These are phyloP conservation scores for Eumaeus atala DNA, from an alignment of 1,140 invertebrate genomes.

Conservation along the genomic window DNA sequence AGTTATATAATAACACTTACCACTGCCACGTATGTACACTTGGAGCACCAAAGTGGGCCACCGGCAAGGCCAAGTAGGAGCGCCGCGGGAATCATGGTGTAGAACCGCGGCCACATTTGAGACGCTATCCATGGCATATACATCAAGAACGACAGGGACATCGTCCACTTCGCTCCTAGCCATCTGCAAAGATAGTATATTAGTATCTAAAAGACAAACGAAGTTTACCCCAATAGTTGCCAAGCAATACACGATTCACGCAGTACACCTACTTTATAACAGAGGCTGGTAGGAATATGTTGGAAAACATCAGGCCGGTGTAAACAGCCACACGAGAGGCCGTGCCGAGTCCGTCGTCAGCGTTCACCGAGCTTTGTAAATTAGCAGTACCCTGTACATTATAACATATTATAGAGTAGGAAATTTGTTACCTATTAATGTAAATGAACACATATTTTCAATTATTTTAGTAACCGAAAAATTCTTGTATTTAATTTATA, in stretches of 20 bases:
- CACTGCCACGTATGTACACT: conserved; percentile 91
- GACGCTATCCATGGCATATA: conserved; percentile 91
- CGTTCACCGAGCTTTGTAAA: conserved; percentile 84
- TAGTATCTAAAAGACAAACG: too few species aligned
- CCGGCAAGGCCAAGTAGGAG: conserved; percentile 87
- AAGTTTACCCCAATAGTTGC: too few species aligned
- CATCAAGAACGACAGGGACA: conserved; percentile 85
- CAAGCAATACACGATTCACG: too few species aligned
- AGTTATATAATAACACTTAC: too few species aligned
- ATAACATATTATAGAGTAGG: too few species aligned
- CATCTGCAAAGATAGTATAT: conserved; percentile 73
- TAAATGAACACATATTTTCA: too few species aligned
- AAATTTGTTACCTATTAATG: too few species aligned
- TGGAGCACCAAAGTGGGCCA: conserved; percentile 91
- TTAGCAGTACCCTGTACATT: conserved; percentile 80
- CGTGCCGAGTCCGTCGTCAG: conserved; percentile 80
- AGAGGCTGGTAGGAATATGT: conserved; percentile 85
- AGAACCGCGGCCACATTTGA: conserved; percentile 88
- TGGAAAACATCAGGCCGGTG: conserved; percentile 82
- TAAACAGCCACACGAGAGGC: conserved; percentile 84
- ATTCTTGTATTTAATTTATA: too few species aligned
- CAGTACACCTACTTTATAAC: conserved; percentile 78
- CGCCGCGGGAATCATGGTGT: conserved; percentile 90
- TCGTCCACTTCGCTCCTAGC: conserved; percentile 89
- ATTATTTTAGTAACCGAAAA: too few species aligned